Conservation (phyloP, 2,888 invertebrate genomes). For the Gymnoscelis rufifasciata region DNA sequence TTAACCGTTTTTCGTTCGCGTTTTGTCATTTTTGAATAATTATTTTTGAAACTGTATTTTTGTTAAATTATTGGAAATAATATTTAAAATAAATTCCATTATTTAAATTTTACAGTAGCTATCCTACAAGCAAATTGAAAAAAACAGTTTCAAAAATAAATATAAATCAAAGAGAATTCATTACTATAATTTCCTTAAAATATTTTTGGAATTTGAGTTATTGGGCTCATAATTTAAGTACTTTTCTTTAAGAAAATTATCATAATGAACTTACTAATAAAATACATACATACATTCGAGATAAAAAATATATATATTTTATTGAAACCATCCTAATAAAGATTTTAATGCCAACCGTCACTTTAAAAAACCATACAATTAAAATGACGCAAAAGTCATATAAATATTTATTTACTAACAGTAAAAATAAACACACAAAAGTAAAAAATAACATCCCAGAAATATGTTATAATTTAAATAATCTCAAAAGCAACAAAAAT, state of each 20-base stretch:
- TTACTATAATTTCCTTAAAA: conserved; percentile 26
- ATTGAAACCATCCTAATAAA: no score
- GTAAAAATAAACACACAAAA: no score
- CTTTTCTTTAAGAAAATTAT: conserved; percentile 28
- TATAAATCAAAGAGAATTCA: conserved; percentile 21
- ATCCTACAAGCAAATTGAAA: conserved; percentile 9
- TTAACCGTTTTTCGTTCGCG: conserved; percentile 64
- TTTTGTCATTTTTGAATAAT: conserved; percentile 41
- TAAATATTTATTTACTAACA: no score
- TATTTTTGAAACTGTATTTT: conserved; percentile 39
- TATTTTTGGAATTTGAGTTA: conserved; percentile 30
- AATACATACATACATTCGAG: conserved; percentile 10
- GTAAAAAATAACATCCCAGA: no score
- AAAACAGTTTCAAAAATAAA: conserved; percentile 22
- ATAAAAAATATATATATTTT: not conserved
- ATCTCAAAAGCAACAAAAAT: no score
- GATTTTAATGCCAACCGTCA: no score
- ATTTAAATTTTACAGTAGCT: not conserved
- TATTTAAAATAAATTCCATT: not conserved
- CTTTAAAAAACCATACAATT: no score
- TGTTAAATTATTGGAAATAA: not conserved
- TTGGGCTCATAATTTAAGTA: conserved; percentile 19
- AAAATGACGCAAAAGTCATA: no score
- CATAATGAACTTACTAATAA: conserved; percentile 37
- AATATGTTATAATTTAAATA: no score